Base-by-base conservation (phyloP, 2,113 vertebrate genomes). In the Bufo bufo region DNA sequence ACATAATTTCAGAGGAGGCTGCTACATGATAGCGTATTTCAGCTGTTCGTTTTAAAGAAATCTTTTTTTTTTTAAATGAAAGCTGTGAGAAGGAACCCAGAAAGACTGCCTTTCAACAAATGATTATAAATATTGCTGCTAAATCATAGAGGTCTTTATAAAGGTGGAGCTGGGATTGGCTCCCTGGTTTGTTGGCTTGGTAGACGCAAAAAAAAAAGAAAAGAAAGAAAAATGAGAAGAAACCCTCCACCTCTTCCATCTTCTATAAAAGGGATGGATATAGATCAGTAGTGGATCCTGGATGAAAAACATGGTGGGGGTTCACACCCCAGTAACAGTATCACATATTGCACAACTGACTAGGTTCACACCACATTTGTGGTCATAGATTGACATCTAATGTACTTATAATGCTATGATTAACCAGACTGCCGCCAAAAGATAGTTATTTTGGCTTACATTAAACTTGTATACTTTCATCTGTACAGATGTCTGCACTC, bases 21-120 rank as follows among this genome's bases (percentile, higher is more conserved):
- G 59, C 59, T 78, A 78, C 75, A 78, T 83, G 81, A 89, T 78
- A 89, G 81, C 87, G 66, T 43, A 84, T 89, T 83, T 89, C 54
- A 84, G 59, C 87, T 11, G 14, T 47, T 23, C 33, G 47, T 45
- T 84, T 77, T 56, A 89, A 58, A 75, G 50, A 84, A 84, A 71
- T 43, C 72, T 66, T 78, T 84, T 77, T 33, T 33, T 33, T 83
- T 75, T 75, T 20, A 84, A 66, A 69, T 84, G 63, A 84, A 77
- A 84, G 45, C 16, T 12, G 4, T 23, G 72, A 77, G 71, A 88
- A 66, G 4, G 20, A 80, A 16, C 61, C 59, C 14, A 45, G 65
- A 54, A 69, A 33, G 1, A 71, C n/a, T 20, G 63, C 23, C 52
- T 47, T 80, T 80, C 20, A 45, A 61, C 20, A 54, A 86, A 74